These are phyloP conservation scores for Gulo gulo DNA, from an alignment of 2,113 vertebrate genomes.

Conservation along the genomic window DNA sequence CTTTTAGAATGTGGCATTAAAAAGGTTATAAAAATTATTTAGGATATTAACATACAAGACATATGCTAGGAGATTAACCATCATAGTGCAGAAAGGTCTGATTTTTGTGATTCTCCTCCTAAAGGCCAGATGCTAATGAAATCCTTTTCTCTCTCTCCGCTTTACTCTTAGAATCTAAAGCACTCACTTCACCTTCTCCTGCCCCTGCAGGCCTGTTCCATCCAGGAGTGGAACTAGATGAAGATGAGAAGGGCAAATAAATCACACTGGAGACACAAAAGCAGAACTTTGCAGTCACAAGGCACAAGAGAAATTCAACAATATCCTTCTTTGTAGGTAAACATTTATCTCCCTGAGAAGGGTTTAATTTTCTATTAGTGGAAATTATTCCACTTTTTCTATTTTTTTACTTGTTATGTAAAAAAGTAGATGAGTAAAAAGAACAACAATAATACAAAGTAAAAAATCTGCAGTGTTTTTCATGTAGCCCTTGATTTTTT, in stretches of 20 bases:
- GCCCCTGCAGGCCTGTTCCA: background rate
- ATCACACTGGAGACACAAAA: background rate
- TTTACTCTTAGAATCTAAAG: background rate
- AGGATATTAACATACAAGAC: background rate
- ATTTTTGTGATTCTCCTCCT: background rate
- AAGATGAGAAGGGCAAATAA: background rate
- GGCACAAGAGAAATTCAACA: background rate
- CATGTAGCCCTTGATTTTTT: background rate
- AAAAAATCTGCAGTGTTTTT: background rate
- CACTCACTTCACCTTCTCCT: background rate
- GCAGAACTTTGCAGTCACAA: background rate
- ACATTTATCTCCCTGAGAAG: background rate
- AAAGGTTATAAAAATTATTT: background rate
- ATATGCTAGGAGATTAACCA: background rate
- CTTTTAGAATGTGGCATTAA: background rate
- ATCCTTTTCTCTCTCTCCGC: background rate
- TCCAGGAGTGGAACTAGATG: background rate
- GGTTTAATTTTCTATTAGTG: background rate
- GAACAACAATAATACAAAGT: background rate
- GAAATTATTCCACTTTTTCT: background rate
- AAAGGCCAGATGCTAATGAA: background rate
- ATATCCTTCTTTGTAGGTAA: background rate
- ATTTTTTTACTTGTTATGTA: background rate
- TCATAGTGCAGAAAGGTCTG: background rate
- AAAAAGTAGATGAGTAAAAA: conserved; percentile 9